These are phyloP conservation scores for Drosophila stalkeri DNA, from an alignment of 2,888 invertebrate species.

Conservation along the genomic window DNA sequence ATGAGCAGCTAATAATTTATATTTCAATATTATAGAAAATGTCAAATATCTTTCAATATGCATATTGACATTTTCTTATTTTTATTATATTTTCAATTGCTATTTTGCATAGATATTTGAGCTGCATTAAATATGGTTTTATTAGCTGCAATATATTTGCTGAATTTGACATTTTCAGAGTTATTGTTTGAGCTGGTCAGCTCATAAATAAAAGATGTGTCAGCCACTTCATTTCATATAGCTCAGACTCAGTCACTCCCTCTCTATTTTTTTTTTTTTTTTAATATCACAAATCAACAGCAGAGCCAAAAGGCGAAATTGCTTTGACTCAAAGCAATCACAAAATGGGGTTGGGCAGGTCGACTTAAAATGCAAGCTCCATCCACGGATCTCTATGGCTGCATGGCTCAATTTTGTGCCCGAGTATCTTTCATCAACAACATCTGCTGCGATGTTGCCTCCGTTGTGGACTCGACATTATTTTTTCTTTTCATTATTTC, in stretches of 20 bases:
- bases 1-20: slow-evolving; percentile 21
- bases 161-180: neutral
- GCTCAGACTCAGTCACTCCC: neutral
- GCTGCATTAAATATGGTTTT: neutral
- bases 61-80: neutral
- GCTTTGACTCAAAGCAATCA: slow-evolving; percentile 63
- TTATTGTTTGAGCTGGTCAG: slow-evolving; percentile 8
- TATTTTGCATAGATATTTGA: neutral
- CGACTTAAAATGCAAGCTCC: slow-evolving; percentile 58
- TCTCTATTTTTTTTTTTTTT: neutral
- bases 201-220: slow-evolving; percentile 29
- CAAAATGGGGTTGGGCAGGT: slow-evolving; percentile 31
- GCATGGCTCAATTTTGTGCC: slow-evolving; percentile 5
- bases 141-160: neutral
- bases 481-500: neutral
- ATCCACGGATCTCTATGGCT: too few relatives aligned
- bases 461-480: slow-evolving; percentile 17
- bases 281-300: slow-evolving; percentile 39
- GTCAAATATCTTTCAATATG: too few relatives aligned
- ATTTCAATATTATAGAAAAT: neutral
- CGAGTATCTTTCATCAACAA: slow-evolving; percentile 39
- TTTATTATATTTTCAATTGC: neutral
- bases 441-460: slow-evolving; percentile 12
- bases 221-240: slow-evolving; percentile 17
- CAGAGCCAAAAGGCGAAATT: slow-evolving; percentile 25